These are phyloP conservation scores for Seriola dumerili DNA, from an alignment of 2,113 vertebrate species.

Conservation along the genomic window DNA sequence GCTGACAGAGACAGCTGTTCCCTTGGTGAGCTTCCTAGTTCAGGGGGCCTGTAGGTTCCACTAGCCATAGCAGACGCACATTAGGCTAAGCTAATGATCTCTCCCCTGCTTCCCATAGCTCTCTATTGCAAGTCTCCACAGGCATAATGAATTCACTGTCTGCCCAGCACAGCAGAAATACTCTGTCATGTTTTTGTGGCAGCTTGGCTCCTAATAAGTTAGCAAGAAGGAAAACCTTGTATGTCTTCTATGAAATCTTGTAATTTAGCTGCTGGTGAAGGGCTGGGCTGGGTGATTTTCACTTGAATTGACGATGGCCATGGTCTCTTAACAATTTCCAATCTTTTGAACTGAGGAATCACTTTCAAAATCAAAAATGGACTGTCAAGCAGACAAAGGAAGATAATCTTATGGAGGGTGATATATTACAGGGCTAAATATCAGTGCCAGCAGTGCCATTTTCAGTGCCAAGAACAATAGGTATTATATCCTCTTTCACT, in stretches of 20 bases:
- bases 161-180: conserved; percentile 49
- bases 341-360: neutral
- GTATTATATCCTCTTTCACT: neutral
- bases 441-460: neutral
- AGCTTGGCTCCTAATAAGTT: conserved; percentile 63
- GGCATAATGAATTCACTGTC: conserved; percentile 64
- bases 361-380: neutral
- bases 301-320: neutral
- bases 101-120: conserved; percentile 13
- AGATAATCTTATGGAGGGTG: neutral
- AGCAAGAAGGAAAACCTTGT: neutral
- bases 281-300: neutral
- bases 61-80: conserved; percentile 29
- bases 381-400: neutral
- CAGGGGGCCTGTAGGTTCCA: conserved; percentile 21
- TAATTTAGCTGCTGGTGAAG: neutral
- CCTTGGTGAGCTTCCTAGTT: conserved; percentile 49
- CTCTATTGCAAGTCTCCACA: conserved; percentile 25
- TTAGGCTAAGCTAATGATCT: conserved; percentile 55
- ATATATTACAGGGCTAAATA: neutral
- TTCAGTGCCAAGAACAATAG: neutral
- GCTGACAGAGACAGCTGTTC: conserved; percentile 80
- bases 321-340: neutral
- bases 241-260: conserved; percentile 1
- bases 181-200: conserved; percentile 84